A percentile compares a stretch with the other conserved stretches of the same genome.
Evolutionary conservation across 2,113 vertebrate species (phyloP).

Genomic region (Nymphicus hollandicus): DNA sequence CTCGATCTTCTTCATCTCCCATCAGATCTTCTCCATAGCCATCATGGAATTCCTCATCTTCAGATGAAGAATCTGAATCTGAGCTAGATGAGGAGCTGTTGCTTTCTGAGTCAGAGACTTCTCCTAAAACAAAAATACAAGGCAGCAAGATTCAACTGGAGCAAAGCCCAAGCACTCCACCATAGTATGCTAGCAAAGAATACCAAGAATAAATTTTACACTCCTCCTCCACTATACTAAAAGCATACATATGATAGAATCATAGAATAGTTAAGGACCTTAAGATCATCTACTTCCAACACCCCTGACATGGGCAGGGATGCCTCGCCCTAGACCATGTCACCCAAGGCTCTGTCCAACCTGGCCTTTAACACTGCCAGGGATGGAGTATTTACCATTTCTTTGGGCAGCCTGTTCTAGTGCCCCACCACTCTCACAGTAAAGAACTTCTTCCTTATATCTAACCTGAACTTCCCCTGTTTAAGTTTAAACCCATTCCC

Average conservation of each 20-base stretch:
- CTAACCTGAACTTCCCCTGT: background rate
- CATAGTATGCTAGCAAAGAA: background rate
- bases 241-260: background rate
- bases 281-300: background rate
- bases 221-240: background rate
- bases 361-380: background rate
- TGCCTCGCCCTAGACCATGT: background rate
- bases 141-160: background rate
- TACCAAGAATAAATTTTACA: background rate
- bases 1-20: slow-evolving; percentile 96
- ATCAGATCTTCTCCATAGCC: slow-evolving; percentile 97
- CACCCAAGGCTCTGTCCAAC: background rate
- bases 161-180: background rate
- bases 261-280: background rate
- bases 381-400: background rate
- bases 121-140: slow-evolving; percentile 77
- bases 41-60: slow-evolving; percentile 96
- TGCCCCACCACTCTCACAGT: background rate
- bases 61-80: slow-evolving; percentile 93
- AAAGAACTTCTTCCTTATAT: background rate
- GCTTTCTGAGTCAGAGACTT: slow-evolving; percentile 96
- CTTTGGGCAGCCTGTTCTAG: background rate
- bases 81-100: slow-evolving; percentile 97
- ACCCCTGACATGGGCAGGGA: background rate
- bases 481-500: background rate